Evolutionary conservation across 2,888 invertebrate genomes (phyloP).

Genomic region (Altica lythri): DNA sequence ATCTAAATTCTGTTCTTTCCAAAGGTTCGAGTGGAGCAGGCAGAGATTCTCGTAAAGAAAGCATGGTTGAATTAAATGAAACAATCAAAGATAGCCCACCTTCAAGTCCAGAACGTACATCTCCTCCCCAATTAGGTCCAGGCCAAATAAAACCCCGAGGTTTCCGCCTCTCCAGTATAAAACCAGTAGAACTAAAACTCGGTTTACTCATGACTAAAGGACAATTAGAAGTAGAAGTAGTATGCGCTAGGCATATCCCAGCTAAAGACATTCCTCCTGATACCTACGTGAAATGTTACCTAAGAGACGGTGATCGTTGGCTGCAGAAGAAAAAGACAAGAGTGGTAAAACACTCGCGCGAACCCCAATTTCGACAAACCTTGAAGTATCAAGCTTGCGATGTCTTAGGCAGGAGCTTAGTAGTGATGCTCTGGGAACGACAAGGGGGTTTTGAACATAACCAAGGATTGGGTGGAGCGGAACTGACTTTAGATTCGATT

Average conservation of each 20-base stretch:
- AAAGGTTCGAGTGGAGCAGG: conserved; percentile 51
- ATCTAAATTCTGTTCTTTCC: not conserved
- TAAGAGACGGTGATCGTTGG: conserved; percentile 83
- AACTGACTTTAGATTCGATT: conserved; percentile 72
- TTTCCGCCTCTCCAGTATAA: conserved; percentile 65
- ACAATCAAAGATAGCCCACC: conserved; percentile 62
- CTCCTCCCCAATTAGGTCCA: conserved; percentile 69
- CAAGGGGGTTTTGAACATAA: conserved; percentile 89
- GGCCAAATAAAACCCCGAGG: conserved; percentile 80
- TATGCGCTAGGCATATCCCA: conserved; percentile 72
- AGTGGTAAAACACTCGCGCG: conserved; percentile 77
- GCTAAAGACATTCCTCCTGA: conserved; percentile 77
- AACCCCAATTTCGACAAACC: conserved; percentile 87
- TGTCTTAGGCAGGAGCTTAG: conserved; percentile 77
- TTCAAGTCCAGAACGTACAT: conserved; percentile 61
- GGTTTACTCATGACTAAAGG: conserved; percentile 90
- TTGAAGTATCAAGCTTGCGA: conserved; percentile 83
- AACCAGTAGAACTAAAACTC: conserved; percentile 82
- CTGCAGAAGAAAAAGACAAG: conserved; percentile 91
- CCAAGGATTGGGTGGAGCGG: conserved; percentile 71
- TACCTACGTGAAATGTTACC: conserved; percentile 91
- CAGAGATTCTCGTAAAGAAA: conserved; percentile 61
- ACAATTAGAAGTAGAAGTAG: conserved; percentile 86
- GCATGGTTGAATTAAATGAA: conserved; percentile 63
- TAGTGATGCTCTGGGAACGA: conserved; percentile 92